Evolutionary conservation across 2,797 vertebrate species (phyloP).

Genomic region (Microchirus variegatus): DNA sequence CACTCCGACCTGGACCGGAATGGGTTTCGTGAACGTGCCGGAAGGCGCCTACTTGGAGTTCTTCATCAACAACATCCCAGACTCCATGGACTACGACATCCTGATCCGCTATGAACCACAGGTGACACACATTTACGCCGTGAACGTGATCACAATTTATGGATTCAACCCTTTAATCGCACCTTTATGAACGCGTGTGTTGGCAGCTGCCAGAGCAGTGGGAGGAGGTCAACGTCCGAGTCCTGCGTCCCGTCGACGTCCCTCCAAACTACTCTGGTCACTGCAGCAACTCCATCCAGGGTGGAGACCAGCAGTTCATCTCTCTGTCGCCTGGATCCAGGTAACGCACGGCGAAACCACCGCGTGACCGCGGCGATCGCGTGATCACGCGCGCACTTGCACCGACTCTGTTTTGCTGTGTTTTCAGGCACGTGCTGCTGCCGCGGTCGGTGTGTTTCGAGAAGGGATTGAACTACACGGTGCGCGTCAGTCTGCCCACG

Average conservation of each 20-base stretch:
- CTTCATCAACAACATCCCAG: slow-evolving; percentile 88
- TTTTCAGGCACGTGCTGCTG: slow-evolving; percentile 87
- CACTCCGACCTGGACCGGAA: slow-evolving; percentile 92
- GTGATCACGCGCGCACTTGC: too few species aligned
- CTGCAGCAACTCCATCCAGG: slow-evolving; percentile 86
- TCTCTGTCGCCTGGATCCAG: slow-evolving; percentile 92
- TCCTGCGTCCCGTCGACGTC: slow-evolving; percentile 84
- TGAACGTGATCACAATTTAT: not conserved
- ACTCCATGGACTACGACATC: slow-evolving; percentile 95
- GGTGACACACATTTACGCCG: slow-evolving; percentile 71
- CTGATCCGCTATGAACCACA: slow-evolving; percentile 96
- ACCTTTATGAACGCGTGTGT: not conserved
- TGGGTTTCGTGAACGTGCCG: slow-evolving; percentile 92
- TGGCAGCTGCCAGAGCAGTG: slow-evolving; percentile 91
- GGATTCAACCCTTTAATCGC: not conserved
- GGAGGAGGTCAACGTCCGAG: slow-evolving; percentile 87
- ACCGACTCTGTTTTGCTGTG: too few species aligned
- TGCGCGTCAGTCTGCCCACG: slow-evolving; percentile 86
- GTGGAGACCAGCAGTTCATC: slow-evolving; percentile 87
- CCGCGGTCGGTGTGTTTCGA: slow-evolving; percentile 89
- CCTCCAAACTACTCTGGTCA: slow-evolving; percentile 73
- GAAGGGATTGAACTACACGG: slow-evolving; percentile 90
- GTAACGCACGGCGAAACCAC: slow-evolving; percentile 72
- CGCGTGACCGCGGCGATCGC: slow-evolving; percentile 5
- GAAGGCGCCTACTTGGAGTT: slow-evolving; percentile 91